These are phyloP conservation scores for Antheraea yamamai DNA, from an alignment of 2,888 invertebrate species.

Conservation along the genomic window DNA sequence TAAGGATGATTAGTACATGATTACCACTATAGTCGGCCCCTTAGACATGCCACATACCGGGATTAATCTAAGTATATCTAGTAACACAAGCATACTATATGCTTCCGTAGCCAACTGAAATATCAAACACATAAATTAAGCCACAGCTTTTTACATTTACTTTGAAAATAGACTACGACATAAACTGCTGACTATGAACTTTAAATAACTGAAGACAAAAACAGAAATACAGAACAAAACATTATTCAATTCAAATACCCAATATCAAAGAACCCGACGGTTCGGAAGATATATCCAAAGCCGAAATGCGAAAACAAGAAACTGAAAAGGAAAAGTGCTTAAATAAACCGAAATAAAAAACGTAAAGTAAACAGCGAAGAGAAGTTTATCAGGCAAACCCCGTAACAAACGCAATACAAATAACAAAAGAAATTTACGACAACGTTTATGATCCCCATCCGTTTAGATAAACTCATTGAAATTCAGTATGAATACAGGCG, in stretches of 20 bases:
- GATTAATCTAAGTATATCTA: no score
- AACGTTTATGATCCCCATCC: conserved; percentile 66
- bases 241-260: background rate
- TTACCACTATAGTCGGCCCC: no score
- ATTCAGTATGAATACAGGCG: conserved; percentile 61
- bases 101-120: no score
- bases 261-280: background rate
- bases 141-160: background rate
- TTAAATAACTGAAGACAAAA: background rate
- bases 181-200: background rate
- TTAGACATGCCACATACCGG: no score
- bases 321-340: background rate
- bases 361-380: conserved; percentile 35
- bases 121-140: background rate
- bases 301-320: background rate
- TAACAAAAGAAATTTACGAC: conserved; percentile 69
- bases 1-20: no score
- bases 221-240: background rate
- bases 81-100: no score
- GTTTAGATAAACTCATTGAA: conserved; percentile 70
- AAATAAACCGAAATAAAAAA: conserved; percentile 31
- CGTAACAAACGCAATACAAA: conserved; percentile 43
- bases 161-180: background rate
- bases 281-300: background rate
- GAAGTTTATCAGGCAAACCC: conserved; percentile 24